Percentiles rank a stretch among this genome's conserved stretches.
Evolutionary conservation across 2,797 vertebrate genomes (phyloP).

Genomic region (Nyctibius grandis): DNA sequence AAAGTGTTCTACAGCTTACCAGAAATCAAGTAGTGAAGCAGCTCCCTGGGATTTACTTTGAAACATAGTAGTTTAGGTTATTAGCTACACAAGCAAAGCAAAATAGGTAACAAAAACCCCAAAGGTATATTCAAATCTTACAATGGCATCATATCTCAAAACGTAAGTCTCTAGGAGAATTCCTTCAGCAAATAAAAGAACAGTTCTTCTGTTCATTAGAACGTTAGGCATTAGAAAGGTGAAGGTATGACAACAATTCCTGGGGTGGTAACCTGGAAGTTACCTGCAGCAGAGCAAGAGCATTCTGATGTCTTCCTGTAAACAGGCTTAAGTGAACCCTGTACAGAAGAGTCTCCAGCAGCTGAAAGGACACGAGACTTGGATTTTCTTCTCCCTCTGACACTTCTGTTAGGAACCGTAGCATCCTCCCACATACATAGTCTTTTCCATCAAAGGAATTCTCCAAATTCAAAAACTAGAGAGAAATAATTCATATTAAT

Average conservation of each 20-base stretch:
- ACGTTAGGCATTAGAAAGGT: background rate
- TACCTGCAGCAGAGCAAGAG: constrained; percentile 87
- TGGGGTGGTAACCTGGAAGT: background rate
- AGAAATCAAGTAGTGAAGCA: background rate
- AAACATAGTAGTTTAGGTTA: background rate
- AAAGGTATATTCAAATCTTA: background rate
- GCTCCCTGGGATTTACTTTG: background rate
- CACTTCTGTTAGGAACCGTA: constrained; percentile 79
- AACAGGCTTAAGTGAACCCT: constrained; percentile 88
- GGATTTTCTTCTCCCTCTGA: constrained; percentile 60
- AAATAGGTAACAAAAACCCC: background rate
- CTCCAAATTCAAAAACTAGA: constrained; percentile 89
- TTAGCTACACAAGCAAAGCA: background rate
- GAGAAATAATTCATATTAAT: background rate
- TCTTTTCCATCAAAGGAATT: constrained; percentile 92
- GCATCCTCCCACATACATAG: constrained; percentile 85
- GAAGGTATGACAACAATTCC: background rate
- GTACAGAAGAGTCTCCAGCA: constrained; percentile 90
- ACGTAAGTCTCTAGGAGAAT: background rate
- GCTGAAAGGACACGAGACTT: constrained; percentile 84
- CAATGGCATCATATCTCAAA: background rate
- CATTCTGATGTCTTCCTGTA: constrained; percentile 84
- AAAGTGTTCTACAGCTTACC: background rate
- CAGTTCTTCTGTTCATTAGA: background rate
- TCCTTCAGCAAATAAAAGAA: background rate